These are phyloP conservation scores for Emydocephalus ijimae DNA, from an alignment of 2,113 vertebrate genomes.

Conservation along the genomic window DNA sequence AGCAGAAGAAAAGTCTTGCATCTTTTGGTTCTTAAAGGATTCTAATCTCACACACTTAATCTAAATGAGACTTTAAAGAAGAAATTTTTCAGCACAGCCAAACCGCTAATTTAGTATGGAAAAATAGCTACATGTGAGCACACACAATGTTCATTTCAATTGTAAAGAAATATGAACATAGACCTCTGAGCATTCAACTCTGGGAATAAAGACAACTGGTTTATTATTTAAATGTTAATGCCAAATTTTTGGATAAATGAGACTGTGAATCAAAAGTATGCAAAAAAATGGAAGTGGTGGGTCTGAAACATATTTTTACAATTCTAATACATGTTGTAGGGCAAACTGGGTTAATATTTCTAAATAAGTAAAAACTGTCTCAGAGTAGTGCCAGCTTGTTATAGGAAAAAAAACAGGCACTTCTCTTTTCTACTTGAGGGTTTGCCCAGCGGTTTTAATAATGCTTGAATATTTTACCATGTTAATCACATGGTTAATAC, in stretches of 20 bases:
- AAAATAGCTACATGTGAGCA: neutral
- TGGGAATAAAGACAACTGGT: neutral
- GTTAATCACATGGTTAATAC: neutral
- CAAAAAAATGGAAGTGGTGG: neutral
- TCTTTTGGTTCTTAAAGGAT: neutral
- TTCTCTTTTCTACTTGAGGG: neutral
- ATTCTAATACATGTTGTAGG: neutral
- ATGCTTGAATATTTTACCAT: neutral
- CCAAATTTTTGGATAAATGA: neutral
- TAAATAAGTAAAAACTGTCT: neutral
- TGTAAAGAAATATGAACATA: neutral
- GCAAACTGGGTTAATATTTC: neutral
- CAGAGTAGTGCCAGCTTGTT: neutral
- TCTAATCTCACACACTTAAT: neutral
- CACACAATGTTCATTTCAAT: slow-evolving; percentile 1
- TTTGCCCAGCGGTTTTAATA: neutral
- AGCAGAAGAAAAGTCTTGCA: neutral
- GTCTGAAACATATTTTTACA: neutral
- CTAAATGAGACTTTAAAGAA: neutral
- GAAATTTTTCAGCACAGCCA: neutral
- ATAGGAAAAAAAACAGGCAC: neutral
- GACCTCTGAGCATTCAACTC: neutral
- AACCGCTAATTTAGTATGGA: neutral
- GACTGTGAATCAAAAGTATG: neutral
- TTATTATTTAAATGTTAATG: neutral